Evolutionary conservation across 2,113 vertebrate genomes (phyloP), one percentile per base, ranked within the genome.

Genomic region (Notothenia rossii): DNA sequence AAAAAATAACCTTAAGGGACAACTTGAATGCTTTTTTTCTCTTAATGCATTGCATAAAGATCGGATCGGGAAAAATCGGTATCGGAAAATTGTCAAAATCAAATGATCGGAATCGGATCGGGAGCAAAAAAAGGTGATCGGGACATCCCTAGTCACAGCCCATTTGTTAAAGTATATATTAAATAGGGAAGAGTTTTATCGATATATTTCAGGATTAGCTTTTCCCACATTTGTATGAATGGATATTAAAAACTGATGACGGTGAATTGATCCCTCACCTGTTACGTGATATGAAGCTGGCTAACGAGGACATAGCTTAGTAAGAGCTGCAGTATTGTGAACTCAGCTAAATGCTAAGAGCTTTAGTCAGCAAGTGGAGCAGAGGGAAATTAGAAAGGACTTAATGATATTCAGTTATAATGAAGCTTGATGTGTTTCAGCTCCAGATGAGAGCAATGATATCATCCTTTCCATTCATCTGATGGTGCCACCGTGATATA

Each of bases 361-460:
- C 54, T 50, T 80, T 61, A 82, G 61, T 43, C 60, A 45, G 45
- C 15, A 5, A 64, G 60, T 49, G 33, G 48, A 79, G 61, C 63
- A 29, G 45, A 53, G 46, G 61, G 55, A 73, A 67, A 79, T 71
- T 73, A 61, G 36, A 18, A 83, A 25, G 48, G 20, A 9, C 75
- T 15, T 75, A 75, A 83, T 79, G 74, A 76, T 66, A 61, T 81
- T 88, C 72, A 77, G 73, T 84, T 43, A 33, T 77, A 72, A 75
- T 65, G 64, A 76, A 55, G 63, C 58, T 20, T 74, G 6, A 36
- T 77, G 69, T 66, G 14, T 84, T 80, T 70, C 46, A 66, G 55
- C 15, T 20, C 59, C 18, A 60, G 79, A 67, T 76, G n/a, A 77
- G 61, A 43, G 25, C 43, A 40, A 66, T 17, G 13, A 45, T 61